These are phyloP conservation scores for Melikaiella ostensackeni DNA, from an alignment of 2,888 invertebrate species.

Conservation along the genomic window DNA sequence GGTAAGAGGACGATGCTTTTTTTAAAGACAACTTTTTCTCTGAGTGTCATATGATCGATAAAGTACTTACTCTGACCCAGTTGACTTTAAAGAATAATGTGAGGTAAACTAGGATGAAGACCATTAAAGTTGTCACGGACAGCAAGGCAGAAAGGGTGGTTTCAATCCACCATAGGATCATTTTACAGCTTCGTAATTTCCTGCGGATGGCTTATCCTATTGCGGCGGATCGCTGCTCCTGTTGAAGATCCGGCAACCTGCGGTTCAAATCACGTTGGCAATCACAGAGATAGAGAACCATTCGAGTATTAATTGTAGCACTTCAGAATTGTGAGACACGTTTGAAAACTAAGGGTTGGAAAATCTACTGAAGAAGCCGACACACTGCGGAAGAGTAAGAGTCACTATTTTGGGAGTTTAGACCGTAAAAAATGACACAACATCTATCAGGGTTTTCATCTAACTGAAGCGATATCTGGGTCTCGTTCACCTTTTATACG, in stretches of 20 bases:
- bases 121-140: conserved; percentile 34
- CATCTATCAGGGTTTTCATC: conserved; percentile 43
- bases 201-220: conserved; percentile 1
- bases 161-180: conserved; percentile 29
- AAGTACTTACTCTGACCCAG: conserved; percentile 68
- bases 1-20: no score
- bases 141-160: conserved; percentile 42
- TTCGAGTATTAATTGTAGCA: background rate
- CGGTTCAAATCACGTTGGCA: background rate
- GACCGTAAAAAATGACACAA: conserved; percentile 7
- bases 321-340: background rate
- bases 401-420: background rate
- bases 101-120: conserved; percentile 62
- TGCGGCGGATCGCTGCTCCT: conserved; percentile 5
- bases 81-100: conserved; percentile 70
- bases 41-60: background rate
- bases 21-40: no score
- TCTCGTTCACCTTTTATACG: conserved; percentile 49
- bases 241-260: conserved; percentile 9
- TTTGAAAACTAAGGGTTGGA: background rate
- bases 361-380: background rate
- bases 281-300: background rate
- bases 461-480: conserved; percentile 44
- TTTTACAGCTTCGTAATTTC: conserved; percentile 6
- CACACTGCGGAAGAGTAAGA: background rate